A percentile compares a stretch with the other conserved stretches of the same genome.
Evolutionary conservation across 2,113 vertebrate genomes (phyloP).

Genomic region (Oxyruncus cristatus): DNA sequence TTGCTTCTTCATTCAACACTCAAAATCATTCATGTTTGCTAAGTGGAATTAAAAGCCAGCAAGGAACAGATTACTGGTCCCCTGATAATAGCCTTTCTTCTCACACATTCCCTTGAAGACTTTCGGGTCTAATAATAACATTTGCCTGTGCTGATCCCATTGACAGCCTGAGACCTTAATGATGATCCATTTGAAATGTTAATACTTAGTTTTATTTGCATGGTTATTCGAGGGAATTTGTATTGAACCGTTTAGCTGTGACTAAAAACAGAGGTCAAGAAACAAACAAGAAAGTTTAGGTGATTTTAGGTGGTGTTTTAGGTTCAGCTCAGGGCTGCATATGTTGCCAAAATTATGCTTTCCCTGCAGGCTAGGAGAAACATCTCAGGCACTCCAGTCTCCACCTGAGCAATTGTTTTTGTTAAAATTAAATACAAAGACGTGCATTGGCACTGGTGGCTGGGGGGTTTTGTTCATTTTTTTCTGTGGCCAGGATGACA

Average conservation of each 20-base stretch:
- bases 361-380: not conserved
- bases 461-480: not conserved
- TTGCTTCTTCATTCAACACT: slow-evolving; percentile 42
- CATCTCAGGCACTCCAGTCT: not conserved
- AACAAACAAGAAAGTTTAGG: not conserved
- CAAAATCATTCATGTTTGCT: slow-evolving; percentile 42
- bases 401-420: not conserved
- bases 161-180: slow-evolving; percentile 20
- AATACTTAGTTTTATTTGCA: slow-evolving; percentile 1
- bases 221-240: not conserved
- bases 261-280: not conserved
- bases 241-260: not conserved
- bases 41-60: slow-evolving; percentile 36
- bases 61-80: slow-evolving; percentile 23
- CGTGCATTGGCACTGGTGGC: not conserved
- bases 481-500: not conserved
- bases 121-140: slow-evolving; percentile 27
- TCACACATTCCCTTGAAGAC: not conserved
- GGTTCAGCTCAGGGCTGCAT: not conserved
- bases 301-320: not conserved
- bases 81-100: slow-evolving; percentile 43
- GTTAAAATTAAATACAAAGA: not conserved
- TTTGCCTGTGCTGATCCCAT: not conserved
- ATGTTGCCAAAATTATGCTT: not conserved
- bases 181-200: not conserved